These are phyloP conservation scores for Platycheirus albimanus DNA, from an alignment of 2,888 invertebrate species.

Conservation along the genomic window DNA sequence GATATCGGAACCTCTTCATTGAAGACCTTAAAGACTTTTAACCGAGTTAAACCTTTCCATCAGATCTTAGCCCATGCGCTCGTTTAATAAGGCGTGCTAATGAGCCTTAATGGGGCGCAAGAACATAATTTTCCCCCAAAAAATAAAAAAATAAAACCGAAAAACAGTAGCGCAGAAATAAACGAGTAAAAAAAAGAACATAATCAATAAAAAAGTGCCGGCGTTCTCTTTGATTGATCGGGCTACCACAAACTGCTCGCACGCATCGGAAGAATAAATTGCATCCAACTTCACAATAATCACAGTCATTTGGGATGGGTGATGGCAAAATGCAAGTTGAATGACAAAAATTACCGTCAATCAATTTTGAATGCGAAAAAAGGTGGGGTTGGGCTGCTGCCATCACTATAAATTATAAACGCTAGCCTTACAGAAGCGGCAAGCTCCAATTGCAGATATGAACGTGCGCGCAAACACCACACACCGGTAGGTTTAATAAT, in stretches of 20 bases:
- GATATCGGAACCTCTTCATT: neutral
- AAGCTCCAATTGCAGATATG: slow-evolving; percentile 64
- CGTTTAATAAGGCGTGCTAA: slow-evolving; percentile 56
- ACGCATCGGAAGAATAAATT: slow-evolving; percentile 55
- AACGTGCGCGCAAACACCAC: slow-evolving; percentile 41
- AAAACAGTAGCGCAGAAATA: slow-evolving; percentile 54
- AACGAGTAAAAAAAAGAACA: too few relatives aligned
- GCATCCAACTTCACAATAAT: slow-evolving; percentile 60
- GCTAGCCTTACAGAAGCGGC: slow-evolving; percentile 22
- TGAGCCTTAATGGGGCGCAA: slow-evolving; percentile 63
- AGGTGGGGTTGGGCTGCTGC: slow-evolving; percentile 43
- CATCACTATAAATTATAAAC: slow-evolving; percentile 49
- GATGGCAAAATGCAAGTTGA: slow-evolving; percentile 62
- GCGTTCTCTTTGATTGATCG: slow-evolving; percentile 58
- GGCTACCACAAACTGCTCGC: slow-evolving; percentile 26
- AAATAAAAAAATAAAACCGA: too few relatives aligned
- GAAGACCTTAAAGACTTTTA: neutral
- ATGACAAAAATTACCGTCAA: slow-evolving; percentile 72
- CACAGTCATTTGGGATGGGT: slow-evolving; percentile 61
- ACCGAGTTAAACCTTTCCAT: slow-evolving; percentile 18
- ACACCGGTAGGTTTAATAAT: slow-evolving; percentile 61
- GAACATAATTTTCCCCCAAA: slow-evolving; percentile 20
- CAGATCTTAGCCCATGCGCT: slow-evolving; percentile 17
- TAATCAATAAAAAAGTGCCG: slow-evolving; percentile 33
- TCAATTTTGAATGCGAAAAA: slow-evolving; percentile 68